These are phyloP conservation scores for Deroptyus accipitrinus DNA, from an alignment of 2,113 vertebrate species.

Conservation along the genomic window DNA sequence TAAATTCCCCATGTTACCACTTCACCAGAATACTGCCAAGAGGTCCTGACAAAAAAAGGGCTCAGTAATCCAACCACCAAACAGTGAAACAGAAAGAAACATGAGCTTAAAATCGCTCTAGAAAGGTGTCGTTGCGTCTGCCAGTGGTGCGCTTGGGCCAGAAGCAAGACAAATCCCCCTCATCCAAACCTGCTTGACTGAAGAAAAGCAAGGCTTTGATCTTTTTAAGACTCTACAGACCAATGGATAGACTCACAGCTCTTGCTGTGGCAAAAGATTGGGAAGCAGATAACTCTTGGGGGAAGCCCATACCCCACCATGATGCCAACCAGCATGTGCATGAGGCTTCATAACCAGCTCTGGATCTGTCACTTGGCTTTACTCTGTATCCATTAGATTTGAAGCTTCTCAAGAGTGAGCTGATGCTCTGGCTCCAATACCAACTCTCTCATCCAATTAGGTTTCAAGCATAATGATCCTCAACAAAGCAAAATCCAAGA, in stretches of 20 bases:
- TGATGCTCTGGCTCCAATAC: background rate
- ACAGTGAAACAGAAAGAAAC: background rate
- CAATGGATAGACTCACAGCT: fast-evolving
- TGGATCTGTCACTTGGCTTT: background rate
- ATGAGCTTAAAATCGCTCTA: background rate
- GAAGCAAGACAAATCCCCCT: background rate
- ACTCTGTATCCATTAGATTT: too few species aligned
- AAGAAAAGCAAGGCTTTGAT: background rate
- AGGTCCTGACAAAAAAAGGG: background rate
- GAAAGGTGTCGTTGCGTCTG: background rate
- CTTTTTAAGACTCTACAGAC: background rate
- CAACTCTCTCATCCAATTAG: background rate
- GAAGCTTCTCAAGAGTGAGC: background rate
- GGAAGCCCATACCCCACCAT: fast-evolving
- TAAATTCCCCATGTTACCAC: background rate
- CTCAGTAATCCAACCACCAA: background rate
- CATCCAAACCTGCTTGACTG: fast-evolving
- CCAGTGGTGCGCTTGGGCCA: background rate
- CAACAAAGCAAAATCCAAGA: background rate
- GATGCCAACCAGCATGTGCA: fast-evolving
- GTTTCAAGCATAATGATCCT: background rate
- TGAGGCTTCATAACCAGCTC: background rate
- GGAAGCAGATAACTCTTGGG: background rate
- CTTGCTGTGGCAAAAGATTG: background rate
- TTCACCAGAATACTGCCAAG: background rate